phyloP scores from a whole-genome alignment of 2,797 vertebrate genomes.

The Todus mexicanus region DNA sequence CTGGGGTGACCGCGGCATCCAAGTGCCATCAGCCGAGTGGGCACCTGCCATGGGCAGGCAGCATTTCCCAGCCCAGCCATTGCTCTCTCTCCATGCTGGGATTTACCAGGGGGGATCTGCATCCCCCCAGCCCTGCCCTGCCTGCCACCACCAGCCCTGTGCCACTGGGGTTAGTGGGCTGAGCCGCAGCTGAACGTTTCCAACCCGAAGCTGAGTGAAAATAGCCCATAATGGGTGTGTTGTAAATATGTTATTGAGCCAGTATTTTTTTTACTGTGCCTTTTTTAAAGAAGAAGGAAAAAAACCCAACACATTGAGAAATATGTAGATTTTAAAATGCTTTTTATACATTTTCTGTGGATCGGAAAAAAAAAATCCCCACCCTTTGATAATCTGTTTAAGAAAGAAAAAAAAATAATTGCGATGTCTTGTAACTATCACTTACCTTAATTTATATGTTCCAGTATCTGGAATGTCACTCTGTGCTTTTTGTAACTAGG shows the following conservation, averaged over 20 bases:
- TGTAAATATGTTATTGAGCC: conserved; percentile 85
- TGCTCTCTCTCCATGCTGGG: neutral
- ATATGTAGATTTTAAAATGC: conserved; percentile 63
- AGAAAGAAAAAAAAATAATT: conserved; percentile 59
- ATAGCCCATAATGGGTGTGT: conserved; percentile 92
- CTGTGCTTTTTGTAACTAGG: conserved; percentile 30
- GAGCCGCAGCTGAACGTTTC: conserved; percentile 40
- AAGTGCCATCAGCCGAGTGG: rapidly evolving
- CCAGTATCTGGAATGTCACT: conserved; percentile 88
- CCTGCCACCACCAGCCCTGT: neutral
- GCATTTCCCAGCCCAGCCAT: neutral
- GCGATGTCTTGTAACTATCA: conserved; percentile 71
- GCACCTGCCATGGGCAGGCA: neutral
- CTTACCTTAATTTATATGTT: conserved; percentile 83
- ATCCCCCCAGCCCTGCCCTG: rapidly evolving
- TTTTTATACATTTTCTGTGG: conserved; percentile 78
- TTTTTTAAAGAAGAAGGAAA: conserved; percentile 10
- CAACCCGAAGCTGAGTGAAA: conserved; percentile 67
- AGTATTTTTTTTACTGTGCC: conserved; percentile 92
- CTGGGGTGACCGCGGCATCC: neutral
- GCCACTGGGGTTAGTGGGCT: neutral
- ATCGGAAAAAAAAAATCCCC: conserved; percentile 73
- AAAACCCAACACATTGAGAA: neutral
- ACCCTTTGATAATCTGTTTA: conserved; percentile 68
- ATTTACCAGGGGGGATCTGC: neutral